Conservation (phyloP, 1,140 invertebrate genomes). For the Nasonia giraulti region DNA sequence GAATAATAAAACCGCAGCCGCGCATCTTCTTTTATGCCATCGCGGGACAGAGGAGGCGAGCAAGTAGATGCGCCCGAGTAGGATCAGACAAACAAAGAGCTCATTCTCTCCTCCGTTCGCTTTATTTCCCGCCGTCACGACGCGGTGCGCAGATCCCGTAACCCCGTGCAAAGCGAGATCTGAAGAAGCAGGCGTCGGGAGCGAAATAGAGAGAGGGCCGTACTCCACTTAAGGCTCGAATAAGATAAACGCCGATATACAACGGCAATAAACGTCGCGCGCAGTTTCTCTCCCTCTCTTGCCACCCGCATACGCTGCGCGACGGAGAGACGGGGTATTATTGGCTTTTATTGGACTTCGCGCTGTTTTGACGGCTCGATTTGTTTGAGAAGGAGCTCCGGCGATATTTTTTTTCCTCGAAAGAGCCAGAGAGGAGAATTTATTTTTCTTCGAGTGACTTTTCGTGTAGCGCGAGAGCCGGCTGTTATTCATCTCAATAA, state of each 20-base stretch:
- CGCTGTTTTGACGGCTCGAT: neutral
- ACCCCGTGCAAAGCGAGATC: neutral
- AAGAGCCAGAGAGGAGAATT: too few relatives aligned
- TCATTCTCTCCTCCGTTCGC: neutral
- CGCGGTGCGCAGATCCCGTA: neutral
- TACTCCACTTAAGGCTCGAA: conserved; percentile 12
- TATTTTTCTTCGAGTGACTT: neutral
- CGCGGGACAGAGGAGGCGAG: neutral
- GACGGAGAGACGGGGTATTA: neutral
- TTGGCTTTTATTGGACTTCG: neutral
- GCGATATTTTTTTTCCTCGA: too few relatives aligned
- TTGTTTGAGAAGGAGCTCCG: too few relatives aligned
- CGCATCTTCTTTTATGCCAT: neutral
- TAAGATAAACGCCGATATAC: conserved; percentile 13
- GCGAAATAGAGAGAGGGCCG: too few relatives aligned
- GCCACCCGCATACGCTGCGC: neutral
- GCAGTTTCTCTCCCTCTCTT: neutral
- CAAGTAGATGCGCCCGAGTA: conserved; percentile 1
- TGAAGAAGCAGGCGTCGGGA: neutral
- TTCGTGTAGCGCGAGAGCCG: neutral
- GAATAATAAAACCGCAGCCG: too few relatives aligned
- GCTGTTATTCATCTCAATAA: too few relatives aligned
- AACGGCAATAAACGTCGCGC: conserved; percentile 14
- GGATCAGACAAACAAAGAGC: neutral
- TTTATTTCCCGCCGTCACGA: neutral